Conservation (phyloP, 2,888 invertebrate species). For the Drosophila eohydei region DNA sequence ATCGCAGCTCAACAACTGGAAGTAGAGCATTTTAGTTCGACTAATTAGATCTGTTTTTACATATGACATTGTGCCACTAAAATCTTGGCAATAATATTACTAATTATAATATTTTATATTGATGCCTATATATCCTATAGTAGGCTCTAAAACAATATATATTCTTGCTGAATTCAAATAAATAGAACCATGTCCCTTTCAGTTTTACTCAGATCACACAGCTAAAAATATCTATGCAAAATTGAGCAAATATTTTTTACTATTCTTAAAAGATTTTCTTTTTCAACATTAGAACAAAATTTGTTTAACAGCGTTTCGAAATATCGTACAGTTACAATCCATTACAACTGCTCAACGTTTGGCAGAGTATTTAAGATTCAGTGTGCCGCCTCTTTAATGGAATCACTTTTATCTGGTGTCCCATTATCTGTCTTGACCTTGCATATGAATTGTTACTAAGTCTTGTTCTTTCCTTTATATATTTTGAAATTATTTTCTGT, state of each 20-base stretch:
- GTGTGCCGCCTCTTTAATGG: background rate
- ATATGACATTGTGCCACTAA: background rate
- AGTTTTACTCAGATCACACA: too few relatives aligned
- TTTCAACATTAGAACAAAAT: background rate
- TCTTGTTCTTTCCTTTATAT: conserved; percentile 22
- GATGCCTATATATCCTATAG: too few relatives aligned
- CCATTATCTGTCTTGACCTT: conserved; percentile 30
- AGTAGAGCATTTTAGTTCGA: background rate
- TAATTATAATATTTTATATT: too few relatives aligned
- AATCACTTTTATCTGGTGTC: conserved; percentile 2
- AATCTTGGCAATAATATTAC: background rate
- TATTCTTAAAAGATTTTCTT: too few relatives aligned
- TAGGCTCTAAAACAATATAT: background rate
- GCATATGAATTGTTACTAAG: conserved; percentile 37
- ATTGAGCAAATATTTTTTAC: too few relatives aligned
- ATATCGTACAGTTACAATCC: too few relatives aligned
- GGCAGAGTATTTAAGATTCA: background rate
- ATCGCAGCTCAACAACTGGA: background rate
- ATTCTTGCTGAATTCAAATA: background rate
- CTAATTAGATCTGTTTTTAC: background rate
- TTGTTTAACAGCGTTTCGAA: background rate
- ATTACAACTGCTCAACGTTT: too few relatives aligned
- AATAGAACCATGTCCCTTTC: too few relatives aligned
- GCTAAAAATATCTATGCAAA: too few relatives aligned
- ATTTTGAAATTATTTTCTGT: conserved; percentile 36